Conservation (phyloP, 2,797 vertebrate species). For the Phoeniculus purpureus region DNA sequence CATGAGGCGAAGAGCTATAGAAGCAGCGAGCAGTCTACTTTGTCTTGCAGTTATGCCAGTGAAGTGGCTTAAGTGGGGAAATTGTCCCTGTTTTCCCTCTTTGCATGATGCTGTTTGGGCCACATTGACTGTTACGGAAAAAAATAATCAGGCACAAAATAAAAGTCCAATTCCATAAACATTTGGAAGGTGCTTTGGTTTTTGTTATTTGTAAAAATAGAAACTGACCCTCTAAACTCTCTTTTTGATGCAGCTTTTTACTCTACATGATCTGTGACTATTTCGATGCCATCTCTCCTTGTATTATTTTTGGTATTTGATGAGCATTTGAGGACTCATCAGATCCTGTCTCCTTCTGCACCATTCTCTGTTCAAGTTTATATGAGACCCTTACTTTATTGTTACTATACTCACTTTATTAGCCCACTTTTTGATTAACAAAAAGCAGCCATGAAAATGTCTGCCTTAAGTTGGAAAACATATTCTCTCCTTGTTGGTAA, state of each 20-base stretch:
- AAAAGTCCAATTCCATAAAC: neutral
- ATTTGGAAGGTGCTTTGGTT: neutral
- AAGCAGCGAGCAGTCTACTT: neutral
- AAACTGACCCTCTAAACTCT: neutral
- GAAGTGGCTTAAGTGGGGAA: conserved; percentile 6
- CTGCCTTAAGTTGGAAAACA: neutral
- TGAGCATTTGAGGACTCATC: neutral
- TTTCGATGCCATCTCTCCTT: neutral
- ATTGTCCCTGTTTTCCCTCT: conserved; percentile 8
- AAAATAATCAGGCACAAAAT: neutral
- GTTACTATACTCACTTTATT: neutral
- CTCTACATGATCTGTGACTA: neutral
- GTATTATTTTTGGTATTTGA: neutral
- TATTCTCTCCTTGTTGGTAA: neutral
- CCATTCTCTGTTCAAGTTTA: neutral
- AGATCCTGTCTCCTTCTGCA: neutral
- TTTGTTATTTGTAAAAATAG: neutral
- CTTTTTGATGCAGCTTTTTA: neutral
- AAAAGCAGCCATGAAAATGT: neutral
- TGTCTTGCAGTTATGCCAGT: neutral
- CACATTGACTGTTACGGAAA: neutral
- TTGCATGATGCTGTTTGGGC: neutral
- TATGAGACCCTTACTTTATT: neutral
- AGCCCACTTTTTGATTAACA: neutral
- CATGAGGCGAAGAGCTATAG: neutral